Conservation (phyloP, 1,140 invertebrate genomes). For the Temnothorax nylanderi region DNA sequence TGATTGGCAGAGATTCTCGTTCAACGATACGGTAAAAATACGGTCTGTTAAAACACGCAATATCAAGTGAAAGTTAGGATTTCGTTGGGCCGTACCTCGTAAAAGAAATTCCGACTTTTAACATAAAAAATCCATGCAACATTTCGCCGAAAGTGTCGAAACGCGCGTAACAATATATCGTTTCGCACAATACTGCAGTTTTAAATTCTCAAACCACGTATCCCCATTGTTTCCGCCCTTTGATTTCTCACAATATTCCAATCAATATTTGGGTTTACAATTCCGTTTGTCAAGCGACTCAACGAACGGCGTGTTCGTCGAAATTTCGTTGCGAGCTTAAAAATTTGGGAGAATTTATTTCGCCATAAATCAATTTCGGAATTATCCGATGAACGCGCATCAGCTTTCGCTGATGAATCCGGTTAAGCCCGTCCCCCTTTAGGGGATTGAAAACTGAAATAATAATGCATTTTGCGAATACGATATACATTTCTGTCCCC, state of each 20-base stretch:
- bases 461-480: conserved; percentile 19
- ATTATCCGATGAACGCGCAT: conserved; percentile 42
- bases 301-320: neutral
- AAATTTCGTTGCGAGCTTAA: conserved; percentile 38
- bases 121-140: conserved; percentile 24
- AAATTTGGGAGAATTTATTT: conserved; percentile 27
- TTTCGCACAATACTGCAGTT: conserved; percentile 30
- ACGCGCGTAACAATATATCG: conserved; percentile 43
- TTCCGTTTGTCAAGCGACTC: conserved; percentile 43
- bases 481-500: neutral
- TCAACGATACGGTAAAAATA: conserved; percentile 5
- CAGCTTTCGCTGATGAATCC: conserved; percentile 34
- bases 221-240: conserved; percentile 16
- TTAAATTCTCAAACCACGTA: conserved; percentile 41
- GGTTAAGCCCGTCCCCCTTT: conserved; percentile 11
- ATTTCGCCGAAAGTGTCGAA: neutral
- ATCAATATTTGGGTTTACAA: conserved; percentile 57
- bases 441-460: conserved; percentile 25
- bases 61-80: conserved; percentile 14
- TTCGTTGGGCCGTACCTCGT: neutral
- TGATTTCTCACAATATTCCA: conserved; percentile 51
- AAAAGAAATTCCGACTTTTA: conserved; percentile 26
- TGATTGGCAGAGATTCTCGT: conserved; percentile 20
- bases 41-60: conserved; percentile 9
- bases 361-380: conserved; percentile 28